These are phyloP conservation scores for Bombus balteatus DNA, from an alignment of 1,140 invertebrate genomes.

Conservation along the genomic window DNA sequence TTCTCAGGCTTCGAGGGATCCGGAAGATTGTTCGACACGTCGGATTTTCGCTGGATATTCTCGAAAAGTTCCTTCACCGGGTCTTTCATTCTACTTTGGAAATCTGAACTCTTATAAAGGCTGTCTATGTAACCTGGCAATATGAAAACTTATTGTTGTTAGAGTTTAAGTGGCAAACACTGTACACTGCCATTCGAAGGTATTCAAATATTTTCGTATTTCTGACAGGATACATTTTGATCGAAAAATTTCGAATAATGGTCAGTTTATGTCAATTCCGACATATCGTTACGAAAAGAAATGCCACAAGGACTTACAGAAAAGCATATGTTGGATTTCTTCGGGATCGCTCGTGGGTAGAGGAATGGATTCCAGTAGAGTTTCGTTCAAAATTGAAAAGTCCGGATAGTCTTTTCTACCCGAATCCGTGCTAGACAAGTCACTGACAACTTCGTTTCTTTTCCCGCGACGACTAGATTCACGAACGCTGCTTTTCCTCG, in stretches of 20 bases:
- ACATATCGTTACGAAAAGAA: neutral
- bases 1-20: conserved; percentile 35
- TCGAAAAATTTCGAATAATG: neutral
- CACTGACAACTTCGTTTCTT: neutral
- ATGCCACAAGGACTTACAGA: conserved; percentile 40
- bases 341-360: conserved; percentile 43
- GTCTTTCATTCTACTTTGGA: conserved; percentile 64
- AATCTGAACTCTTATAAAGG: conserved; percentile 57
- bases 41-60: conserved; percentile 28
- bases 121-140: conserved; percentile 68
- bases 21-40: neutral
- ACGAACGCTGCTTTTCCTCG: neutral
- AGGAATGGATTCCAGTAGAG: neutral
- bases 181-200: neutral
- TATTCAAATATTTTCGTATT: neutral
- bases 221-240: neutral
- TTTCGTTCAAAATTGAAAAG: conserved; percentile 11
- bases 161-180: neutral
- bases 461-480: neutral
- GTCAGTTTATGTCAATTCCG: neutral
- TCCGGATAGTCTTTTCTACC: conserved; percentile 2
- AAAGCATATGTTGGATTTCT: conserved; percentile 55
- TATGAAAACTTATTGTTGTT: neutral
- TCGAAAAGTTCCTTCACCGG: conserved; percentile 69
- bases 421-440: conserved; percentile 18